Percentiles rank a stretch among this genome's conserved stretches.
Evolutionary conservation across 30 jellyfish, hydroid and myxozoan genomes (phyloP).

Genomic region (Chrysaora quinquecirrha): DNA sequence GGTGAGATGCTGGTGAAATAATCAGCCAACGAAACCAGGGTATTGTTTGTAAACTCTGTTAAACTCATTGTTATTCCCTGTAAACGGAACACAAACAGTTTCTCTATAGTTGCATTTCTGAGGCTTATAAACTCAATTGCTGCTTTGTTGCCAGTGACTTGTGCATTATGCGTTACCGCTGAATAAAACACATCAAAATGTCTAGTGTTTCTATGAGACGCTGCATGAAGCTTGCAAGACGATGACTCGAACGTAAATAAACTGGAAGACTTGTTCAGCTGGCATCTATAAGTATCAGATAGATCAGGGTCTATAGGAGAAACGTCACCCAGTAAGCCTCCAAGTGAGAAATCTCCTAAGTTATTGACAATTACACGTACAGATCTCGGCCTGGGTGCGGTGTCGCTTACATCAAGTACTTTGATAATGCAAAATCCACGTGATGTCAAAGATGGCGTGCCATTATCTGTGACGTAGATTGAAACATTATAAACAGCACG

Average conservation of each 20-base stretch:
- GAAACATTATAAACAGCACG: conserved; percentile 21
- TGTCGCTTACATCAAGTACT: conserved; percentile 77
- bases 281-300: conserved; percentile 64
- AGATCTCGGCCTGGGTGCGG: conserved; percentile 53
- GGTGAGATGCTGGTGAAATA: conserved; percentile 33
- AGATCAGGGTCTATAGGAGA: conserved; percentile 84
- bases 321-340: conserved; percentile 73
- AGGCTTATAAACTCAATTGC: conserved; percentile 10
- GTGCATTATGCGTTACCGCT: conserved; percentile 4
- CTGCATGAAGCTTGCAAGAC: conserved; percentile 58
- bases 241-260: conserved; percentile 47
- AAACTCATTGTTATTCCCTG: conserved; percentile 15
- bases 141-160: conserved; percentile 24
- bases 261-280: conserved; percentile 13
- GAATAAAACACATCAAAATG: conserved; percentile 10
- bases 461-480: conserved; percentile 51
- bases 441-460: conserved; percentile 39
- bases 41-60: conserved; percentile 25
- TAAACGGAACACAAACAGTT: conserved; percentile 31
- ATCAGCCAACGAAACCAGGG: neutral
- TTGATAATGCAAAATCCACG: conserved; percentile 34
- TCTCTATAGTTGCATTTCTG: conserved; percentile 28
- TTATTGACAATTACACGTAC: conserved; percentile 45
- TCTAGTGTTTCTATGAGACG: conserved; percentile 41
- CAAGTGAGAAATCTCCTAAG: conserved; percentile 28